These are phyloP conservation scores for Acrocephalus scirpaceus DNA, from an alignment of 2,797 vertebrate species.

Conservation along the genomic window DNA sequence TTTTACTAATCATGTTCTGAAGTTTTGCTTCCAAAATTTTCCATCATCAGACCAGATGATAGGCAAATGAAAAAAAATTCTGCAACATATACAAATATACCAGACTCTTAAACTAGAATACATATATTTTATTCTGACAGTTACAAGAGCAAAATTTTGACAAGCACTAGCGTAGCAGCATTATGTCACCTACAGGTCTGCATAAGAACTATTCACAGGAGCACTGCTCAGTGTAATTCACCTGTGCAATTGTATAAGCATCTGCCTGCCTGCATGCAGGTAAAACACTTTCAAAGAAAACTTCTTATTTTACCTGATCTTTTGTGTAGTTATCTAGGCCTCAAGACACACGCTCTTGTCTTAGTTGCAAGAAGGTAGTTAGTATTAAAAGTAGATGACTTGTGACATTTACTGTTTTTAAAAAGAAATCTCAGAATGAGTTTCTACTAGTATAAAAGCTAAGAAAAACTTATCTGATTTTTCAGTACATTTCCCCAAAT, in stretches of 20 bases:
- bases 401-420: neutral
- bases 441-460: neutral
- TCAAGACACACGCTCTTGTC: neutral
- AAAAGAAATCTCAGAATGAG: neutral
- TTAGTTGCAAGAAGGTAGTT: neutral
- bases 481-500: neutral
- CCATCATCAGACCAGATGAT: neutral
- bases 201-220: neutral
- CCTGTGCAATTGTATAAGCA: neutral
- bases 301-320: neutral
- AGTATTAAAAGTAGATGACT: neutral
- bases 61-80: neutral
- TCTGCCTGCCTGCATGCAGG: neutral
- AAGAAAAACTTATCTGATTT: neutral
- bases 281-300: neutral
- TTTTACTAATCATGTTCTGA: neutral
- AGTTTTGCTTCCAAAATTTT: neutral
- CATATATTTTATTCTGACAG: neutral
- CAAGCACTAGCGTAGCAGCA: neutral
- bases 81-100: neutral
- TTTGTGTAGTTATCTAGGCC: neutral
- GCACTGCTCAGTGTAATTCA: neutral
- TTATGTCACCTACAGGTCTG: neutral
- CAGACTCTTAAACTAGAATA: neutral
- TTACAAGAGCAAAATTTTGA: neutral